Conservation (phyloP, 64 coral and sea anemone genomes). For the Anthopleura sola region DNA sequence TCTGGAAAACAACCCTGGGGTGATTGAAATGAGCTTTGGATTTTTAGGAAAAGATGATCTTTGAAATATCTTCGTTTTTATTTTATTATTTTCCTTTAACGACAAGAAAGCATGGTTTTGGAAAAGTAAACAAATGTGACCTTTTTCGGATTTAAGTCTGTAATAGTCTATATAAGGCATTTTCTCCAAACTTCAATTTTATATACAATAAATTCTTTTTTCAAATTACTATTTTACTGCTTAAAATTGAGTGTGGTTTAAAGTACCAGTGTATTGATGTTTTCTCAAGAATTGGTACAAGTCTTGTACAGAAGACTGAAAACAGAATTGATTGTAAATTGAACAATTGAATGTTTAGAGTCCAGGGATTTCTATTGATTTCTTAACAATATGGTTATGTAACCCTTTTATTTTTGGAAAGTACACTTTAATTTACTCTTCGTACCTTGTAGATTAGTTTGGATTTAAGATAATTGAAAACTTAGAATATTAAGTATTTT, state of each 20-base stretch:
- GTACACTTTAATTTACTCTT: no score
- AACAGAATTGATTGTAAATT: neutral
- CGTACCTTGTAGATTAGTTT: no score
- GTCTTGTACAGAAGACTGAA: no score
- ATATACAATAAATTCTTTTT: neutral
- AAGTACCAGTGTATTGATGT: no score
- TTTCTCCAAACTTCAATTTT: neutral
- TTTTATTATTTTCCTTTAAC: neutral
- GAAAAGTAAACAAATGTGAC: neutral
- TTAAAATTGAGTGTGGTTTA: no score
- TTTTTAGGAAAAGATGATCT: no score
- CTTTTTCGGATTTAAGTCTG: neutral
- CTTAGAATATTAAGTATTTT: no score
- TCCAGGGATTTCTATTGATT: neutral
- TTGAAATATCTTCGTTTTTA: no score
- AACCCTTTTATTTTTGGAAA: neutral
- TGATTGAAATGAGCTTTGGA: no score
- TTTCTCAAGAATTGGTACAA: no score
- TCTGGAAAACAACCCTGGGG: no score
- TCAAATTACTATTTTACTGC: neutral
- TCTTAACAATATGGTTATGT: neutral
- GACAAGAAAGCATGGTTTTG: neutral
- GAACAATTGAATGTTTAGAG: neutral
- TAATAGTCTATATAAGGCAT: neutral
- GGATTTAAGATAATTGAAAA: no score